Evolutionary conservation across 2,888 invertebrate species (phyloP).

Genomic region (Agonopterix subpropinquella): DNA sequence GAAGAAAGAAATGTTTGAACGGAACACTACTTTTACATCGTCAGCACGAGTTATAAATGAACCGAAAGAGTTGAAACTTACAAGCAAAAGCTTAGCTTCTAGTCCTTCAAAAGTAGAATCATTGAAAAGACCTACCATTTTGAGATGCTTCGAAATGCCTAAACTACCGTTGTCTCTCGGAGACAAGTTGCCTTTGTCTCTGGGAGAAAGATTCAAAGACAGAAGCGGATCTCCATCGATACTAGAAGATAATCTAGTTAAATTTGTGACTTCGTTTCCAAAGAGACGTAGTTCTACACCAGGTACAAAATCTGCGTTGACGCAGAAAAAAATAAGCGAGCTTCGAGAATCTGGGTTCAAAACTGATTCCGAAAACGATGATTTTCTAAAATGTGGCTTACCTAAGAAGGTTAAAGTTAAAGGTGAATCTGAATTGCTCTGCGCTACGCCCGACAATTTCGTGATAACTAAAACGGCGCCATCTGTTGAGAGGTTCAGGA

Average conservation of each 20-base stretch:
- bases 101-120: constrained; percentile 41
- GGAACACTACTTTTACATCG: constrained; percentile 26
- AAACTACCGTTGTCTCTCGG: constrained; percentile 23
- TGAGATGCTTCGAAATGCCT: constrained; percentile 48
- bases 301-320: constrained; percentile 19
- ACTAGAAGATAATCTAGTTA: constrained; percentile 43
- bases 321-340: constrained; percentile 36
- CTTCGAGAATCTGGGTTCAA: constrained; percentile 44
- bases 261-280: constrained; percentile 35
- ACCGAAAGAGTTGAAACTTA: constrained; percentile 11
- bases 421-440: constrained; percentile 33
- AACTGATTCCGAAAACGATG: constrained; percentile 58
- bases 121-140: constrained; percentile 30
- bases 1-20: constrained; percentile 30
- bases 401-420: constrained; percentile 12
- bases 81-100: constrained; percentile 42
- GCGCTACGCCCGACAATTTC: constrained; percentile 50
- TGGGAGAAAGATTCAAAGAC: constrained; percentile 14
- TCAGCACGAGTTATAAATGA: constrained; percentile 21
- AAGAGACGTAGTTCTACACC: constrained; percentile 58
- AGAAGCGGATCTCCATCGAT: constrained; percentile 19
- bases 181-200: constrained; percentile 21
- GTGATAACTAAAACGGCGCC: constrained; percentile 63
- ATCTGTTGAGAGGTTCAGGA: constrained; percentile 46
- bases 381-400: constrained; percentile 13